A percentile compares a stretch with the other conserved stretches of the same genome.
These are phyloP conservation scores for Mohoua ochrocephala DNA, from an alignment of 2,113 vertebrate genomes.

Conservation along the genomic window DNA sequence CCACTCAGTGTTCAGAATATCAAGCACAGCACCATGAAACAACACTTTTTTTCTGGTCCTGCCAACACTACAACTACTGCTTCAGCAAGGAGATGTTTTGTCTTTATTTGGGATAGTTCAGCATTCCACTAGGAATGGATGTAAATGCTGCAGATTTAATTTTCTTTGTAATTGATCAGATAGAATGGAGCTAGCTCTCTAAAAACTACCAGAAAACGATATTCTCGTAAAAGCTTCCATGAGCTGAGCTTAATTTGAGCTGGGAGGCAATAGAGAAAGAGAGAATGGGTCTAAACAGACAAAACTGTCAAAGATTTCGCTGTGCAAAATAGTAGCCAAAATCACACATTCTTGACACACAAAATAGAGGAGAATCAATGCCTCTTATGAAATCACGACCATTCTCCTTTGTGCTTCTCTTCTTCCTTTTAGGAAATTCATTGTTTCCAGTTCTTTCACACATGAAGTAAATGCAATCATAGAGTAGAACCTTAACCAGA, in stretches of 20 bases:
- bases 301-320: neutral
- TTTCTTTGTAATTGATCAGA: neutral
- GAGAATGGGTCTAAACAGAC: neutral
- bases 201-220: neutral
- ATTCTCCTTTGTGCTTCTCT: neutral
- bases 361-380: neutral
- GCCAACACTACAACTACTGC: neutral
- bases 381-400: rapidly evolving
- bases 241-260: neutral
- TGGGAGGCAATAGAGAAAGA: neutral
- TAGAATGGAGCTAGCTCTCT: neutral
- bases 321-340: neutral
- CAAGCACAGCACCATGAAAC: neutral
- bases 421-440: neutral
- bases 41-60: neutral
- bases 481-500: neutral
- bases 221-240: neutral
- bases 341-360: neutral
- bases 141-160: neutral
- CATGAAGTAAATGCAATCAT: neutral
- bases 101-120: neutral
- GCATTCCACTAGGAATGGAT: neutral
- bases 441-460: neutral
- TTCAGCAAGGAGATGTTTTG: neutral
- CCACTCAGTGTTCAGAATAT: neutral